Evolutionary conservation across 2,888 invertebrate genomes (phyloP).

Genomic region (Euphydryas editha): DNA sequence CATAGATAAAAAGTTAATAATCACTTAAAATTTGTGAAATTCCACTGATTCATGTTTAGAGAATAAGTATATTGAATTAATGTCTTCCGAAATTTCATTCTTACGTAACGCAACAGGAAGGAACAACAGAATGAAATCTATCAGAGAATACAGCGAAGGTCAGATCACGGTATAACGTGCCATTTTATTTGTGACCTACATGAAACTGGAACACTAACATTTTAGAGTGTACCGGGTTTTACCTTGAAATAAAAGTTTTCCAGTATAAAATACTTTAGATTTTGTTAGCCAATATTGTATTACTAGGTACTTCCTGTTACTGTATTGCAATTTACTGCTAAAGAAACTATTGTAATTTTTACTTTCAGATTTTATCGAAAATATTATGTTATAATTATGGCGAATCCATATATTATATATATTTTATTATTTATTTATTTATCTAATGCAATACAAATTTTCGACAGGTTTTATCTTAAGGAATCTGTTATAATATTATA

Average conservation of each 20-base stretch:
- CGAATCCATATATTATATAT: no score
- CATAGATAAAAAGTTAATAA: no score
- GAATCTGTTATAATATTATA: no score
- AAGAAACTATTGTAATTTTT: no score
- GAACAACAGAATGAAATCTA: conserved; percentile 2
- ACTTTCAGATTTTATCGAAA: no score
- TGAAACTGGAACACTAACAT: neutral
- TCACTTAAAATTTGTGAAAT: no score
- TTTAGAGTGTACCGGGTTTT: neutral
- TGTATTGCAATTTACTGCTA: neutral
- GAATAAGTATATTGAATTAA: neutral
- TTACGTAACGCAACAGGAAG: neutral
- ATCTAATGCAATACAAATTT: no score
- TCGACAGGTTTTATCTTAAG: no score
- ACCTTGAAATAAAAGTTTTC: neutral
- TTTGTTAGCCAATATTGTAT: neutral
- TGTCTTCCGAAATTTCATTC: neutral
- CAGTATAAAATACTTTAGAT: neutral
- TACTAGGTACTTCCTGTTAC: neutral
- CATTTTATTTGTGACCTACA: conserved; percentile 4
- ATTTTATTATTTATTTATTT: no score
- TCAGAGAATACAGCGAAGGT: neutral
- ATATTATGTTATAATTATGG: no score
- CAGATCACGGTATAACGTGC: conserved; percentile 1
- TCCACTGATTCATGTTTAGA: no score